Percentiles rank a stretch among this genome's conserved stretches.
These are phyloP conservation scores for Poeciliopsis turneri DNA, from an alignment of 2,797 vertebrate genomes.

Conservation along the genomic window DNA sequence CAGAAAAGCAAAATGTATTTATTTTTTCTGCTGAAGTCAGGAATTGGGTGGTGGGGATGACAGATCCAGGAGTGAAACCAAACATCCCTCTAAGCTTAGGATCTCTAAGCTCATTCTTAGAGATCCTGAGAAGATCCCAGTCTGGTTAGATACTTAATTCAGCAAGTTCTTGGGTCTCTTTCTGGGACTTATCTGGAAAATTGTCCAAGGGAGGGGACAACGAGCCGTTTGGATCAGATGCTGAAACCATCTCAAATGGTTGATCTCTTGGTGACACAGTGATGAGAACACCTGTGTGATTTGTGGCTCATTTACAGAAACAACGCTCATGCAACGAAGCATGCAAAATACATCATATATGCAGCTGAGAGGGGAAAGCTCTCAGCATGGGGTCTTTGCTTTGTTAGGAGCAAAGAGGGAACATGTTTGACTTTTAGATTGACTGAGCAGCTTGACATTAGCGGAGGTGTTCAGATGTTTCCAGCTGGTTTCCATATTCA, in stretches of 20 bases:
- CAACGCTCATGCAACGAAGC: slow-evolving; percentile 13
- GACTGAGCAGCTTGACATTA: slow-evolving; percentile 47
- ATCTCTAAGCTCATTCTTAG: neutral
- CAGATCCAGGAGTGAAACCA: neutral
- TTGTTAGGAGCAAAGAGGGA: slow-evolving; percentile 45
- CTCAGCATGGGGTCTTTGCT: slow-evolving; percentile 32
- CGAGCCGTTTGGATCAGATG: neutral
- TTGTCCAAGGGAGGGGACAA: neutral
- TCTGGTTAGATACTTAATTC: neutral
- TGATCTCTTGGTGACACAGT: neutral
- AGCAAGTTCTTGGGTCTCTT: neutral
- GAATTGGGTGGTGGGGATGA: neutral
- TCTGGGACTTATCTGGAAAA: neutral
- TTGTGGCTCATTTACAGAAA: slow-evolving; percentile 39
- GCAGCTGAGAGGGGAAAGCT: slow-evolving; percentile 12
- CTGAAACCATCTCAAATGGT: neutral
- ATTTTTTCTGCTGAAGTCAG: neutral
- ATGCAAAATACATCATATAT: slow-evolving; percentile 42
- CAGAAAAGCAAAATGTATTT: neutral
- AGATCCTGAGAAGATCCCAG: neutral
- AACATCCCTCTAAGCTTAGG: neutral
- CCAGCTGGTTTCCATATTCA: slow-evolving; percentile 63
- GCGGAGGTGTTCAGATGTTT: slow-evolving; percentile 29
- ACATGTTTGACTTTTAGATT: slow-evolving; percentile 57
- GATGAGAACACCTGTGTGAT: slow-evolving; percentile 29